A percentile compares a stretch with the other conserved stretches of the same genome.
These are phyloP conservation scores for Chaetodon trifasciatus DNA, from an alignment of 2,797 vertebrate genomes.

Conservation along the genomic window DNA sequence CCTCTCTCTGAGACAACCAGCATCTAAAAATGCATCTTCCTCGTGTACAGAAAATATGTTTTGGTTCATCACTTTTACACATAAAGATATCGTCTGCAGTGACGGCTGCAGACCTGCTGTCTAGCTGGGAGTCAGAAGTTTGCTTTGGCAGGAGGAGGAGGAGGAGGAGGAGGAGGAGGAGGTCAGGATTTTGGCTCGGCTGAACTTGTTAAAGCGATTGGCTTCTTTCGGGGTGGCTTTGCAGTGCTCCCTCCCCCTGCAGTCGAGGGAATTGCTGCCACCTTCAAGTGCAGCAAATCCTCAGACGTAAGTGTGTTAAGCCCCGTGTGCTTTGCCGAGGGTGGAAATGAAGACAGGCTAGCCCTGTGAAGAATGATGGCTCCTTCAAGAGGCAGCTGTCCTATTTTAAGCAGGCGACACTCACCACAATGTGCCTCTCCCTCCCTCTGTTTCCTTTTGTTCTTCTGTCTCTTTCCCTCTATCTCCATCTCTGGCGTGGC, in stretches of 20 bases:
- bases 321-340: conserved; percentile 71
- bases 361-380: conserved; percentile 79
- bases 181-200: conserved; percentile 33
- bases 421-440: conserved; percentile 45
- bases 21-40: no score
- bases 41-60: neutral
- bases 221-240: conserved; percentile 24
- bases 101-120: neutral
- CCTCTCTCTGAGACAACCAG: no score
- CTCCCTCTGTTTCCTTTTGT: conserved; percentile 55
- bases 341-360: conserved; percentile 78
- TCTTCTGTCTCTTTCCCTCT: conserved; percentile 39
- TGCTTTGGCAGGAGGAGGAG: conserved; percentile 12
- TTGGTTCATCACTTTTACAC: conserved; percentile 4
- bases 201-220: conserved; percentile 38
- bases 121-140: neutral
- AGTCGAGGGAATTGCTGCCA: conserved; percentile 64
- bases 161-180: neutral
- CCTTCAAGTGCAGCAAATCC: conserved; percentile 76
- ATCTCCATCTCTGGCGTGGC: conserved; percentile 56
- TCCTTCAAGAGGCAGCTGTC: conserved; percentile 79
- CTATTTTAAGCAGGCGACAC: conserved; percentile 74
- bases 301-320: conserved; percentile 81
- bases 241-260: conserved; percentile 46
- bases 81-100: neutral